phyloP scores from a whole-genome alignment of 2,113 vertebrate species.

The Phrynosoma blainvillii region DNA sequence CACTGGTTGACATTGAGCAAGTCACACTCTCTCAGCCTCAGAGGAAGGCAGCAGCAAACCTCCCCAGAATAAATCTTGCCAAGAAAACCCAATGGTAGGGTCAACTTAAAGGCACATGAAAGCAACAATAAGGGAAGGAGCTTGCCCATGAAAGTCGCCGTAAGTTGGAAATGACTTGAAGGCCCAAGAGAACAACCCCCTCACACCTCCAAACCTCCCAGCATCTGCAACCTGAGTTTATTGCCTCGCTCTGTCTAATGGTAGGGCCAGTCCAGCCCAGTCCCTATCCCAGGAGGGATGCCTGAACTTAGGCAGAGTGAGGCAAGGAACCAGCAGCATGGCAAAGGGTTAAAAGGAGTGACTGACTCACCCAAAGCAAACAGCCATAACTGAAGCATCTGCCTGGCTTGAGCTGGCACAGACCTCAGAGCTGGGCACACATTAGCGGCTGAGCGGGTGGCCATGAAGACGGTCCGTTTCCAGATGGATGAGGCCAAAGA shows the following conservation, averaged over 20 bases:
- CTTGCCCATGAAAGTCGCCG: too few species aligned
- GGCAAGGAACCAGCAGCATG: neutral
- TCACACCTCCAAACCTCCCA: too few species aligned
- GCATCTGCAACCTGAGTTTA: neutral
- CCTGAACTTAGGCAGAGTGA: neutral
- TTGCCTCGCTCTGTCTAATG: neutral
- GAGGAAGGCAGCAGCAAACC: too few species aligned
- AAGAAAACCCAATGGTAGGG: too few species aligned
- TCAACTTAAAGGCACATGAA: too few species aligned
- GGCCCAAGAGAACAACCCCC: too few species aligned
- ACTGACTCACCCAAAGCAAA: neutral
- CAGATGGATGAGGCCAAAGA: neutral
- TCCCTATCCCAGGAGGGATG: too few species aligned
- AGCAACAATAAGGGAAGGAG: too few species aligned
- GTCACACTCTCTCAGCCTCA: too few species aligned
- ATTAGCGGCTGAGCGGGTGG: neutral
- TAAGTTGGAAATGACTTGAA: too few species aligned
- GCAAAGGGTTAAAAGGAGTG: neutral
- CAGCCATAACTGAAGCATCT: neutral
- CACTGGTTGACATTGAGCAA: too few species aligned
- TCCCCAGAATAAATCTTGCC: too few species aligned
- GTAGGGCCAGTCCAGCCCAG: neutral
- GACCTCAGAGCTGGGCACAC: neutral
- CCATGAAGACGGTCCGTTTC: conserved; percentile 19
- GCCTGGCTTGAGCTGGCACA: neutral